Percentiles rank a stretch among this genome's conserved stretches.
Evolutionary conservation across 2,797 vertebrate species (phyloP).

Genomic region (Chelidonichthys spinosus): DNA sequence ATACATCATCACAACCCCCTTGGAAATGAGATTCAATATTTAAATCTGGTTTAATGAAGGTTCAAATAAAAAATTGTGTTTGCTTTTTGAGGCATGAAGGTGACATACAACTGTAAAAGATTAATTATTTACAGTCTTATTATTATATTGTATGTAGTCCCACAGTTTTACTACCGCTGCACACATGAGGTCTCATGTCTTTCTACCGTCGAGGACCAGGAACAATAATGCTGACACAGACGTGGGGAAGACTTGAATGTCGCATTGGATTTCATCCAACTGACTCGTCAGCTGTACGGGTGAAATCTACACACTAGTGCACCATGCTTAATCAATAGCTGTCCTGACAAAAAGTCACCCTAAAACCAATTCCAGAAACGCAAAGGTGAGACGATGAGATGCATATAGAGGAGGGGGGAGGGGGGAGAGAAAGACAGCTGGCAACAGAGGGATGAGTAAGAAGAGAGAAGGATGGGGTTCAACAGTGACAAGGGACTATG

Average conservation of each 20-base stretch:
- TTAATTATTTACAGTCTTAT: neutral
- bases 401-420: neutral
- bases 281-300: slow-evolving; percentile 69
- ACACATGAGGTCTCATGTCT: slow-evolving; percentile 34
- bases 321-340: slow-evolving; percentile 55
- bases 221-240: slow-evolving; percentile 55
- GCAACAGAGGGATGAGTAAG: neutral
- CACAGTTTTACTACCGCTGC: slow-evolving; percentile 6
- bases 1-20: neutral
- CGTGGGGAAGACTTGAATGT: slow-evolving; percentile 51
- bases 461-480: slow-evolving; percentile 1
- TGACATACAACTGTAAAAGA: neutral
- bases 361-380: slow-evolving; percentile 31
- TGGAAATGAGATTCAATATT: neutral
- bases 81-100: neutral
- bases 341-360: slow-evolving; percentile 62
- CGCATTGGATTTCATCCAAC: slow-evolving; percentile 71
- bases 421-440: neutral
- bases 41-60: neutral
- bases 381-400: slow-evolving; percentile 18
- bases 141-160: neutral
- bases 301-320: slow-evolving; percentile 71
- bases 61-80: neutral
- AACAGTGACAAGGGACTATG: slow-evolving; percentile 13
- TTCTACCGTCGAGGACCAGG: slow-evolving; percentile 21